These are phyloP conservation scores for Leucoraja ocellata DNA, from an alignment of 2,797 vertebrate species.

Conservation along the genomic window DNA sequence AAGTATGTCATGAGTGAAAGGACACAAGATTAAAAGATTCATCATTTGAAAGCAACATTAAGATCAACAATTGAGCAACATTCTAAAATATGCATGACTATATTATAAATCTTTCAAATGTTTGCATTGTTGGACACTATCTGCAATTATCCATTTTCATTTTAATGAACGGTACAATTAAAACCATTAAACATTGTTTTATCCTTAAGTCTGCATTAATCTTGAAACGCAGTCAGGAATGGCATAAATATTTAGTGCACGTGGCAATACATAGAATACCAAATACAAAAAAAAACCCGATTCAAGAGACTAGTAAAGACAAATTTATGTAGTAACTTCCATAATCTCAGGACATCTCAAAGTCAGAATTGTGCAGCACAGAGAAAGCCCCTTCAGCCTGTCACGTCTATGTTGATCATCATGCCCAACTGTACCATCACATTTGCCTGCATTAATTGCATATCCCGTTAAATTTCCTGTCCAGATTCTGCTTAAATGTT, in stretches of 20 bases:
- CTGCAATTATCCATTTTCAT: not conserved
- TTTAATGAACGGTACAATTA: not conserved
- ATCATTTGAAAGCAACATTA: slow-evolving; percentile 12
- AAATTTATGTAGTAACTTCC: not conserved
- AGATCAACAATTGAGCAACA: not conserved
- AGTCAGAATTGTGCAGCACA: not conserved
- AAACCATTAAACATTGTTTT: not conserved
- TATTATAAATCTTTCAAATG: not conserved
- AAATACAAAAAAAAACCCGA: not conserved
- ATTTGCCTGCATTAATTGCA: too few relatives aligned
- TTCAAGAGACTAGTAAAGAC: not conserved
- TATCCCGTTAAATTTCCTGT: too few relatives aligned
- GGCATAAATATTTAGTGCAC: not conserved
- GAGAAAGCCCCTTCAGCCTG: too few relatives aligned
- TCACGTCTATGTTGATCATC: too few relatives aligned
- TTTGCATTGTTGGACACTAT: not conserved
- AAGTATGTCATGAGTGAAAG: not conserved
- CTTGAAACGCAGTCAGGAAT: not conserved
- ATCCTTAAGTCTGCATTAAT: not conserved
- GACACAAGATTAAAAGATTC: slow-evolving; percentile 7
- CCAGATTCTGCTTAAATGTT: too few relatives aligned
- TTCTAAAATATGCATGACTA: not conserved
- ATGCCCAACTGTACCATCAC: too few relatives aligned
- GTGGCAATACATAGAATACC: not conserved
- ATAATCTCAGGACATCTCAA: not conserved